A percentile compares a stretch with the other conserved stretches of the same genome.
Evolutionary conservation across 2,113 vertebrate genomes (phyloP).

Genomic region (Melanerpes formicivorus): DNA sequence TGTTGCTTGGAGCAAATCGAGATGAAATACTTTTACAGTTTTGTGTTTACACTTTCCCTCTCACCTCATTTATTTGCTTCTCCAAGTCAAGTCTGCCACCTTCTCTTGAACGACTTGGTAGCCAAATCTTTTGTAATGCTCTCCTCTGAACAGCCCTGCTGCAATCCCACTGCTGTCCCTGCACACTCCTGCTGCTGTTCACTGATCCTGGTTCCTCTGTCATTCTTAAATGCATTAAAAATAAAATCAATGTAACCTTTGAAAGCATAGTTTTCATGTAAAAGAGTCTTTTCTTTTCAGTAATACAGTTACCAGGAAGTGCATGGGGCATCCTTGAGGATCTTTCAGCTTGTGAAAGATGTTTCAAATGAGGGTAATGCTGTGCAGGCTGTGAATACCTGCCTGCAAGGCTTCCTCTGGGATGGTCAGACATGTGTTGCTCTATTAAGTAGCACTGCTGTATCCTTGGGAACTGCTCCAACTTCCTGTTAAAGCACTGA

Average conservation of each 20-base stretch:
- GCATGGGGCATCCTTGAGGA: not conserved
- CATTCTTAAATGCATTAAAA: not conserved
- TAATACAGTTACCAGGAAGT: not conserved
- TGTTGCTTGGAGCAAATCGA: not conserved
- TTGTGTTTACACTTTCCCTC: not conserved
- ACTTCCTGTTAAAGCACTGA: not conserved
- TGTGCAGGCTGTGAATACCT: not conserved
- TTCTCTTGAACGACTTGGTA: not conserved
- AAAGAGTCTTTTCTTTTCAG: not conserved
- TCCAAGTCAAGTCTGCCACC: not conserved
- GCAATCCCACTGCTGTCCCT: not conserved
- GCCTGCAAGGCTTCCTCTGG: not conserved
- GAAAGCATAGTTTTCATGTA: not conserved
- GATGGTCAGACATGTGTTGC: accelerated
- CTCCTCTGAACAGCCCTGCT: not conserved
- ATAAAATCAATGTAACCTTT: not conserved
- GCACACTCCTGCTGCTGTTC: not conserved
- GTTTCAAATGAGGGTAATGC: not conserved
- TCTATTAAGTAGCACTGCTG: not conserved
- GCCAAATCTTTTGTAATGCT: not conserved
- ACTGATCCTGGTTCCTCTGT: not conserved
- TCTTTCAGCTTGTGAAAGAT: not conserved
- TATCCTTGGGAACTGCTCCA: accelerated
- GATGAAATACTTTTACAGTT: not conserved
- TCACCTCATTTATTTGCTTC: not conserved